phyloP scores from a whole-genome alignment of 2,113 vertebrate species.

The Redunca redunca region DNA sequence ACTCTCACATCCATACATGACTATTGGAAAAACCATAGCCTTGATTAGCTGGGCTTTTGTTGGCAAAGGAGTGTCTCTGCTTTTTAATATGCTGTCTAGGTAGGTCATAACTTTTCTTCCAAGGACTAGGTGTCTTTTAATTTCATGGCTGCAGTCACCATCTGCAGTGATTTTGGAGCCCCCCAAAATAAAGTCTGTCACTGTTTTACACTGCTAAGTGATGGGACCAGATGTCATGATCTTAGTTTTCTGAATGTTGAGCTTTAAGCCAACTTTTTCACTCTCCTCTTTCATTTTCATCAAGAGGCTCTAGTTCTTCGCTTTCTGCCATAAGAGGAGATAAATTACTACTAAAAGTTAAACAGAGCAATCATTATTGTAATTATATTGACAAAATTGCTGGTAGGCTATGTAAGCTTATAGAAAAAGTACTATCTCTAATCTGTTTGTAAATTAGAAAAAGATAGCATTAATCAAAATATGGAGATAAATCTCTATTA shows the following conservation, averaged over 20 bases:
- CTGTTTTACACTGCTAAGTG: background rate
- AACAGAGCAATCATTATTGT: background rate
- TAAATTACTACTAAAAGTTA: background rate
- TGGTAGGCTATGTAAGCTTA: background rate
- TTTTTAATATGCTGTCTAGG: background rate
- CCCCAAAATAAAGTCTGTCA: background rate
- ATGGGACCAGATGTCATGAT: background rate
- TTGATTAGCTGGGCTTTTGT: background rate
- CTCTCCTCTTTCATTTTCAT: background rate
- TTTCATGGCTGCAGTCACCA: background rate
- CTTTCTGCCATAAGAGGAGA: background rate
- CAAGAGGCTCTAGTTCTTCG: background rate
- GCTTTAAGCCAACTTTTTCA: background rate
- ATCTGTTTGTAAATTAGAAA: background rate
- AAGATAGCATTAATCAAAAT: conserved; percentile 1
- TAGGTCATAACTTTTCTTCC: background rate
- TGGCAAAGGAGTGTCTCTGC: background rate
- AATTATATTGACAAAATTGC: background rate
- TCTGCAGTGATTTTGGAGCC: background rate
- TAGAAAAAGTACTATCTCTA: background rate
- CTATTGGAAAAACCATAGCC: background rate
- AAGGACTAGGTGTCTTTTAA: background rate
- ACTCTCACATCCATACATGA: background rate
- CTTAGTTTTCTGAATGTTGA: background rate
- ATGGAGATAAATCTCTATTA: background rate